phyloP scores from a whole-genome alignment of 2,797 vertebrate species.

The Octomys mimax region DNA sequence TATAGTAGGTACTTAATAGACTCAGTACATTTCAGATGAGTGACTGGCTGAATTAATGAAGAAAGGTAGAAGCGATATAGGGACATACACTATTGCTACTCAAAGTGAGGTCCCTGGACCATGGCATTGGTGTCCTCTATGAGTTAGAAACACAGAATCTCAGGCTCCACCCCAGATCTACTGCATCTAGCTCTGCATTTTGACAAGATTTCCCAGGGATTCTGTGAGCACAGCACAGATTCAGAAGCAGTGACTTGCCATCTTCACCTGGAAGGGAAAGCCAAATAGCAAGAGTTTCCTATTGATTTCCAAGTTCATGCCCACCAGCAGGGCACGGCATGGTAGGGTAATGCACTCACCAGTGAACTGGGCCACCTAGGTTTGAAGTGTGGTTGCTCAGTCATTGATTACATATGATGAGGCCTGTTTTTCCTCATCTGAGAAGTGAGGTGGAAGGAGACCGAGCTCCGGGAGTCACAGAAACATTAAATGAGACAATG shows the following conservation, averaged over 20 bases:
- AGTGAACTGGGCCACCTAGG: neutral
- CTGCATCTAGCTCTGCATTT: constrained; percentile 23
- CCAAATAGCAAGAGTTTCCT: neutral
- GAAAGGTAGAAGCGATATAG: neutral
- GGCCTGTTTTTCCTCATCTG: constrained; percentile 21
- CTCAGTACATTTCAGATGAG: neutral
- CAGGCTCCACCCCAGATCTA: neutral
- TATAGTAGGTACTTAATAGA: neutral
- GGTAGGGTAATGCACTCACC: neutral
- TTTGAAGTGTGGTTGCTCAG: neutral
- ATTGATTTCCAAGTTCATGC: neutral
- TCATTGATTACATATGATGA: neutral
- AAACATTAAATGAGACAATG: constrained; percentile 19
- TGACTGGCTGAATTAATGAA: neutral
- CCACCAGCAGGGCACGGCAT: neutral
- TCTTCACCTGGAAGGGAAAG: neutral
- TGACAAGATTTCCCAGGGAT: constrained; percentile 4
- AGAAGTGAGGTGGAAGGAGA: neutral
- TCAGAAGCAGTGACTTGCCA: neutral
- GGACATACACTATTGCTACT: neutral
- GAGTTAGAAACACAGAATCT: neutral
- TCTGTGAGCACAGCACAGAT: neutral
- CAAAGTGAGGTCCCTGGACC: neutral
- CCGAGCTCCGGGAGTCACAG: neutral
- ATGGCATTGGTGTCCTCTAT: neutral